A percentile compares a stretch with the other conserved stretches of the same genome.
These are phyloP conservation scores for Apostichopus leukothele DNA, from an alignment of 53 echinoderm and acorn worm species.

Conservation along the genomic window DNA sequence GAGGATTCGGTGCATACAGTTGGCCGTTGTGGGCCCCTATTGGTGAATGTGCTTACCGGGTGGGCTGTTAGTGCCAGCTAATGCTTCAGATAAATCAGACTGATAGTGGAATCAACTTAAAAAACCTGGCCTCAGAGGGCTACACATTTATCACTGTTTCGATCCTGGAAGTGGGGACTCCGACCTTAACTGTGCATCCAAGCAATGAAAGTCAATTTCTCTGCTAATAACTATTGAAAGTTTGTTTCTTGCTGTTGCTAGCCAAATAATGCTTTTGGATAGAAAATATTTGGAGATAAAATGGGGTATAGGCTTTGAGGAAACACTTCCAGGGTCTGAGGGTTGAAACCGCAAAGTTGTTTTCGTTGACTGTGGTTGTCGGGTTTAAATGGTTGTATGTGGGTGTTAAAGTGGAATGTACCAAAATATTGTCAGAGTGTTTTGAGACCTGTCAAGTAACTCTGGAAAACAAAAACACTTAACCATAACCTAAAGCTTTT, in stretches of 20 bases:
- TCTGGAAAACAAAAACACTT: no score
- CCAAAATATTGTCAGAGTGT: no score
- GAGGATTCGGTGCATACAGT: conserved; percentile 1
- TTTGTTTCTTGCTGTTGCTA: conserved; percentile 24
- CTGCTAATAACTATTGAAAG: conserved; percentile 27
- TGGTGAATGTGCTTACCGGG: background rate
- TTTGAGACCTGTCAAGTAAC: no score
- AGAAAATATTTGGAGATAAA: conserved; percentile 21
- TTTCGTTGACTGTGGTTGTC: no score
- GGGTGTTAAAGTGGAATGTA: no score
- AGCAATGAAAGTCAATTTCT: conserved; percentile 39
- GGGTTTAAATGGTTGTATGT: no score
- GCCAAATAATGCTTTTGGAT: conserved; percentile 28
- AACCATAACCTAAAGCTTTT: no score
- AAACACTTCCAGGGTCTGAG: no score
- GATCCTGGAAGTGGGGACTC: conserved; percentile 3
- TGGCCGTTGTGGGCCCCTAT: background rate
- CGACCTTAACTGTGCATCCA: background rate
- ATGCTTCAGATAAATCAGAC: conserved; percentile 33
- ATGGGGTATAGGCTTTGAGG: background rate
- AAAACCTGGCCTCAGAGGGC: background rate
- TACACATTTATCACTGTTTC: conserved; percentile 33
- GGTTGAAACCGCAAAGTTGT: no score
- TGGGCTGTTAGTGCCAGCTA: conserved; percentile 33
- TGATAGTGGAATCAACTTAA: background rate